These are phyloP conservation scores for Eucidaris tribuloides DNA, from an alignment of 35 echinoderm and acorn worm genomes.

Conservation along the genomic window DNA sequence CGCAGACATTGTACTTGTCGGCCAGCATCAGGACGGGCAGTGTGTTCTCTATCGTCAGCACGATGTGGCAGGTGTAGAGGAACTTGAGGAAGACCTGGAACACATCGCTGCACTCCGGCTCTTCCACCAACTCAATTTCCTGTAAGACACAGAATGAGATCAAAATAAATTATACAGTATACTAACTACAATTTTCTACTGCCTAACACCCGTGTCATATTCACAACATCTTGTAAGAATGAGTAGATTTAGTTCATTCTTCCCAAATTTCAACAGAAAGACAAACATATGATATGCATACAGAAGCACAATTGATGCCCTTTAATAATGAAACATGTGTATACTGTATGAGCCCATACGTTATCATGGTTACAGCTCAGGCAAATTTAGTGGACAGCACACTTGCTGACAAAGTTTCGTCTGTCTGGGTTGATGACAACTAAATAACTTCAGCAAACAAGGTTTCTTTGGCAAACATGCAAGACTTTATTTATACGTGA, in stretches of 20 bases:
- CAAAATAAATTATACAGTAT: neutral
- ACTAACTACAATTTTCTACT: neutral
- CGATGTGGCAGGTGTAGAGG: slow-evolving; percentile 86
- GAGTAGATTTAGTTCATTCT: neutral
- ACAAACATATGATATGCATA: neutral
- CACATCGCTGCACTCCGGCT: slow-evolving; percentile 80
- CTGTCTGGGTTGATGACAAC: too few relatives aligned
- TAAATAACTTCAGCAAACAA: too few relatives aligned
- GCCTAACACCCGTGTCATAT: neutral
- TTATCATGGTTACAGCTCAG: too few relatives aligned
- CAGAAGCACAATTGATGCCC: neutral
- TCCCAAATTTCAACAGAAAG: neutral
- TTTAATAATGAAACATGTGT: neutral
- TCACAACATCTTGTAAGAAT: neutral
- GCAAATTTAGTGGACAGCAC: too few relatives aligned
- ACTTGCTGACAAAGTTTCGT: too few relatives aligned
- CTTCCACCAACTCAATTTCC: slow-evolving; percentile 98
- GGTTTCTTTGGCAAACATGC: too few relatives aligned
- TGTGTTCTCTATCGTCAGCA: slow-evolving; percentile 79
- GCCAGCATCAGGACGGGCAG: slow-evolving; percentile 92
- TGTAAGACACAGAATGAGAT: slow-evolving; percentile 22
- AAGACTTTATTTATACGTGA: too few relatives aligned
- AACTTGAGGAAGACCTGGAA: slow-evolving; percentile 85
- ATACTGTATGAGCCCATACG: too few relatives aligned
- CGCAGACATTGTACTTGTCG: slow-evolving; percentile 91